A percentile compares a stretch with the other conserved stretches of the same genome.
These are phyloP conservation scores for Chaenocephalus aceratus DNA, from an alignment of 2,113 vertebrate genomes.

Conservation along the genomic window DNA sequence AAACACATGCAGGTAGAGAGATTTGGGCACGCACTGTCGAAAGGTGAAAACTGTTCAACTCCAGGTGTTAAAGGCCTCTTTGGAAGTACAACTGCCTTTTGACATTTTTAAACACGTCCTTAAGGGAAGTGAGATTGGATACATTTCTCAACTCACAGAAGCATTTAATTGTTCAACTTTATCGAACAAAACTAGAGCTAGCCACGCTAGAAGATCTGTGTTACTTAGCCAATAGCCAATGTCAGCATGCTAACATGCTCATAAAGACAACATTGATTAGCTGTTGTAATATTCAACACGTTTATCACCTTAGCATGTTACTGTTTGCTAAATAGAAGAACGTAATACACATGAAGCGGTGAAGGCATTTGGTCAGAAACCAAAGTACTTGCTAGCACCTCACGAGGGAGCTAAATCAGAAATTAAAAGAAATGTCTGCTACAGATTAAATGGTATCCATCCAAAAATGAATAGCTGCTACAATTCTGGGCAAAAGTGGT, in stretches of 20 bases:
- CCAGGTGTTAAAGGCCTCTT: background rate
- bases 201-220: background rate
- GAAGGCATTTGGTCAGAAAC: background rate
- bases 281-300: background rate
- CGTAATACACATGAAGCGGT: background rate
- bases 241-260: background rate
- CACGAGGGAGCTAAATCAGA: no score
- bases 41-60: conserved; percentile 23
- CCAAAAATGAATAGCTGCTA: background rate
- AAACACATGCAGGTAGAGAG: conserved; percentile 9
- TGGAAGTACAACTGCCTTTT: conserved; percentile 19
- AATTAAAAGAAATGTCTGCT: no score
- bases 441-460: background rate
- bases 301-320: background rate
- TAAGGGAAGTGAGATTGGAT: background rate
- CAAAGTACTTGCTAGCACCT: background rate
- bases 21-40: background rate
- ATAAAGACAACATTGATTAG: background rate
- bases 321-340: background rate
- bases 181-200: conserved; percentile 4
- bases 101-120: conserved; percentile 18
- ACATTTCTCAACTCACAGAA: conserved; percentile 22
- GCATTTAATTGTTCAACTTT: background rate
- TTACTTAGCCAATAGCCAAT: background rate
- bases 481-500: background rate